Conservation (phyloP, 2,888 invertebrate genomes). For the Drosophila conformis region DNA sequence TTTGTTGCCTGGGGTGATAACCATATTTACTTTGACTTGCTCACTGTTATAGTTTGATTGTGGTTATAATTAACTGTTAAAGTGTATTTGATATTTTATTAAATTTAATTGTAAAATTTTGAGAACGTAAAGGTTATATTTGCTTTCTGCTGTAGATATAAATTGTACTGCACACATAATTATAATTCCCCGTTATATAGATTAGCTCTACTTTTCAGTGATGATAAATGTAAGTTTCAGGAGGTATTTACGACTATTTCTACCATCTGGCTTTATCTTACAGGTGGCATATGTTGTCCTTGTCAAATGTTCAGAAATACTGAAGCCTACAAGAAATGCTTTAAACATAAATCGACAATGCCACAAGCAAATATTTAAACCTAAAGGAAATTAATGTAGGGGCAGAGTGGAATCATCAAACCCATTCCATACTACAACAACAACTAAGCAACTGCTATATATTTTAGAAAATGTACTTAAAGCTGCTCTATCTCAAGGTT, state of each 20-base stretch:
- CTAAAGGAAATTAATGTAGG: neutral
- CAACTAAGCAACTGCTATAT: neutral
- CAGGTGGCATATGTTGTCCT: too few relatives aligned
- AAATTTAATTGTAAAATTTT: neutral
- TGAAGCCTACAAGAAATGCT: too few relatives aligned
- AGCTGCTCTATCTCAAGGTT: neutral
- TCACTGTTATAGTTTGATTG: constrained; percentile 14
- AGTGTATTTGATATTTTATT: neutral
- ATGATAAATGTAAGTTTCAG: too few relatives aligned
- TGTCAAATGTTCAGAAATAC: too few relatives aligned
- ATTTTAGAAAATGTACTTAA: constrained; percentile 1
- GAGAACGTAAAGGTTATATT: neutral
- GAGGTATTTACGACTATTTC: neutral
- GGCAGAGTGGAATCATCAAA: neutral
- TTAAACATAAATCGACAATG: too few relatives aligned
- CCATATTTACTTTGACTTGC: constrained; percentile 1
- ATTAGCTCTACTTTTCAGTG: neutral
- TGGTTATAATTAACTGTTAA: constrained; percentile 35
- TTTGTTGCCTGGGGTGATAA: neutral
- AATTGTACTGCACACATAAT: neutral
- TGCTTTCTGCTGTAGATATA: neutral
- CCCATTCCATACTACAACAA: neutral
- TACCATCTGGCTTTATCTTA: neutral
- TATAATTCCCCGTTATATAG: neutral
- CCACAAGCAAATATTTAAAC: neutral